Conservation (phyloP, 2,888 invertebrate genomes). For the Latrodectus hesperus region DNA sequence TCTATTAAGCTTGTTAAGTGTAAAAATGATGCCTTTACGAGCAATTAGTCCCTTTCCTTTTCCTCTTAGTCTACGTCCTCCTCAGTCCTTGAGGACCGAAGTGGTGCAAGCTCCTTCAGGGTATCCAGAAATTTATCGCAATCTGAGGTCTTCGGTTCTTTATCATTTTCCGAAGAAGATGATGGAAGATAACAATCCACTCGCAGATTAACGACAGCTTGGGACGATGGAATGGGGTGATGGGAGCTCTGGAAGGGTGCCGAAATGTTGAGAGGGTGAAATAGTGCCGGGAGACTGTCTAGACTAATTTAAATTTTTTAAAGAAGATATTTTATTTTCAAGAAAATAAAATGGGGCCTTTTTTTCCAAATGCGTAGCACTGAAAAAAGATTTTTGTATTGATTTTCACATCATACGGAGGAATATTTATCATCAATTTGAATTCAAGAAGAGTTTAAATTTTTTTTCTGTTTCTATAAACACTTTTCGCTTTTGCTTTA, state of each 20-base stretch:
- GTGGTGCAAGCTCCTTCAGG: background rate
- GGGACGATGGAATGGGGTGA: background rate
- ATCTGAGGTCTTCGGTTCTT: slow-evolving; percentile 21
- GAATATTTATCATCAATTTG: too few species aligned
- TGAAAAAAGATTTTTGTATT: too few species aligned
- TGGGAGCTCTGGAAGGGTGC: background rate
- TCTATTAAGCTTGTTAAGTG: slow-evolving; percentile 61
- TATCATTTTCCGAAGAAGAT: slow-evolving; percentile 34
- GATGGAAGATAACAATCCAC: slow-evolving; percentile 41
- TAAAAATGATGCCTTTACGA: slow-evolving; percentile 61
- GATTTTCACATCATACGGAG: too few species aligned
- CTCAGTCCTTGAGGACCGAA: slow-evolving; percentile 24
- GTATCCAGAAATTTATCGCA: slow-evolving; percentile 33
- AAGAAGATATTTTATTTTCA: too few species aligned
- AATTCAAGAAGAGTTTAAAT: too few species aligned
- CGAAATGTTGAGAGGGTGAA: background rate
- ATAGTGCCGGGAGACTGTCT: too few species aligned
- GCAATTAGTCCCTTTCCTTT: slow-evolving; percentile 39
- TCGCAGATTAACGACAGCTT: slow-evolving; percentile 38
- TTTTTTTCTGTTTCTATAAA: too few species aligned
- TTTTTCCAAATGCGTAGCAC: too few species aligned
- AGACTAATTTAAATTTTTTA: too few species aligned
- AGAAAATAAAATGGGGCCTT: too few species aligned
- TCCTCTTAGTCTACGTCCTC: slow-evolving; percentile 7
- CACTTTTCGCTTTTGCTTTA: too few species aligned